Percentiles rank a stretch among this genome's conserved stretches.
phyloP scores from a whole-genome alignment of 2,888 invertebrate genomes.

The Rotaria socialis region DNA sequence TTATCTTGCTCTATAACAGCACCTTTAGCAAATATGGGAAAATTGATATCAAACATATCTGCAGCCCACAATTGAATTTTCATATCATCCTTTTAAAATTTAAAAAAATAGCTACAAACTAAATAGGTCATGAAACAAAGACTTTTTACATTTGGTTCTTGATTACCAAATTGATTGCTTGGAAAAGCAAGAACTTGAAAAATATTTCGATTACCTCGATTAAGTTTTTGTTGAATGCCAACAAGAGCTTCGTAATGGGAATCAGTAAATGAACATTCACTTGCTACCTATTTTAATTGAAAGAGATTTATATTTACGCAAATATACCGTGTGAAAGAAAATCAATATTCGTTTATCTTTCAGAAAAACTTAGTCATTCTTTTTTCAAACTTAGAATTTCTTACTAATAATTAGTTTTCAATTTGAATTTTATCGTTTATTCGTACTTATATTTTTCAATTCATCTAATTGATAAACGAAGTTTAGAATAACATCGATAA shows the following conservation, averaged over 20 bases:
- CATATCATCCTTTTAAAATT: slow-evolving; percentile 51
- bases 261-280: slow-evolving; percentile 63
- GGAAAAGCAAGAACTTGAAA: slow-evolving; percentile 62
- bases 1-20: slow-evolving; percentile 57
- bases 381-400: slow-evolving; percentile 47
- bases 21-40: slow-evolving; percentile 61
- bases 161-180: slow-evolving; percentile 63
- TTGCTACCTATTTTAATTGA: slow-evolving; percentile 62
- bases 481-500: too few species aligned
- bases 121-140: not conserved
- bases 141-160: slow-evolving; percentile 60
- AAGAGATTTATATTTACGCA: slow-evolving; percentile 50
- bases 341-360: too few species aligned
- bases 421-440: too few species aligned
- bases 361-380: too few species aligned
- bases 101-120: slow-evolving; percentile 46
- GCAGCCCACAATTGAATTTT: slow-evolving; percentile 58
- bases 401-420: not conserved
- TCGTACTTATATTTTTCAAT: too few species aligned
- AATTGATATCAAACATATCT: slow-evolving; percentile 59
- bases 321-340: too few species aligned
- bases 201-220: slow-evolving; percentile 48
- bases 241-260: slow-evolving; percentile 60
- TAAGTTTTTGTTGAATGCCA: slow-evolving; percentile 58
- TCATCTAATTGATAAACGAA: too few species aligned